Evolutionary conservation across 2,797 vertebrate genomes (phyloP), one percentile per base, ranked within the genome.

Genomic region (Danio tinwini): DNA sequence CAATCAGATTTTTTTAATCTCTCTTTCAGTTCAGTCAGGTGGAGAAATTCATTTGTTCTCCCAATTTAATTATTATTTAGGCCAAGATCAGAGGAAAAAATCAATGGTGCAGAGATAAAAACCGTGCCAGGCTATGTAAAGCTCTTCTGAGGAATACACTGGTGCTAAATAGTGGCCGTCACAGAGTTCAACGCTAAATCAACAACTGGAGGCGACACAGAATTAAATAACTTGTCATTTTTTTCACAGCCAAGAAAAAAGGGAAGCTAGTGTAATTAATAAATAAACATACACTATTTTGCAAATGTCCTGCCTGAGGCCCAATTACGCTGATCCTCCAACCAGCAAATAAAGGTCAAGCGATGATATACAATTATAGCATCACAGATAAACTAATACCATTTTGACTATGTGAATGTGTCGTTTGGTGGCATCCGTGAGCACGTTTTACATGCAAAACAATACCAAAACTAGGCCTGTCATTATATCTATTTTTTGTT

Each of bases 211-310:
- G 72, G 49, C 42, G 17, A 62, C 47, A 2, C 61, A 44, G 29
- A 77, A 71, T 69, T 64, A 63, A 76, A 76, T 75, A 74, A 74
- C 72, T 62, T 13, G 29, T 44, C 12, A 55, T 81, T 81, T 78
- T 52, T 29, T 29, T 29, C 65, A 76, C 17, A 65, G 29, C 10
- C 0, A 64, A 44, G 21, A 14, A 29, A 29, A 29, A 29, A 29
- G 29, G 29, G 29, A 29, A 72, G 53, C 16, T 52, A 53, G 53
- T 21, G 19, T 56, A 61, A 76, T 79, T 56, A 81, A 70, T 80
- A 76, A 73, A 40, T 42, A 49, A 68, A 53, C 42, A 14, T 12
- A 45, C 8, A 13, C 6, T 55, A 4, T 55, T 61, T 49, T 40
- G 58, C 2, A 53, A 79, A 63, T 6, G 12, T 47, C 68, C 62